Evolutionary conservation across 1,140 invertebrate genomes (phyloP).

Genomic region (Drosophila parvula): DNA sequence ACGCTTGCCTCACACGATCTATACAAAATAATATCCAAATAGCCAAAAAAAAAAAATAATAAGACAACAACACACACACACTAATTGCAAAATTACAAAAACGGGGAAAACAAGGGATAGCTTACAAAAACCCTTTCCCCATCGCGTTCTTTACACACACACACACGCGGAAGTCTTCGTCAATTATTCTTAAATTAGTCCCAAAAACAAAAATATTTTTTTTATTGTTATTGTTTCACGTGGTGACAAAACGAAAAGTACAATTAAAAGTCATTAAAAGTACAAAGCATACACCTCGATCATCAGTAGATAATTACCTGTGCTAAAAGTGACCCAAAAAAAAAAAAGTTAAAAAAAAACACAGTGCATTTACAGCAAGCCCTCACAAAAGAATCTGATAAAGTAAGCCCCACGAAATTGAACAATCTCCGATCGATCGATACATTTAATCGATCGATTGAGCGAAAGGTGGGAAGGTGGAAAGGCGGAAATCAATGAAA

Average conservation of each 20-base stretch:
- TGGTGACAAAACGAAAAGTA: conserved; percentile 48
- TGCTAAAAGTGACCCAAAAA: conserved; percentile 25
- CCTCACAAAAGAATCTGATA: conserved; percentile 11
- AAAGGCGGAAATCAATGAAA: conserved; percentile 73
- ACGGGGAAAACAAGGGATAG: too few species aligned
- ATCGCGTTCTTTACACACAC: background rate
- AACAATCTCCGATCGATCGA: conserved; percentile 3
- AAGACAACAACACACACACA: background rate
- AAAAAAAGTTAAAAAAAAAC: conserved; percentile 1
- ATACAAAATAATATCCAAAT: conserved; percentile 10
- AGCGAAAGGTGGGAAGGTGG: conserved; percentile 8
- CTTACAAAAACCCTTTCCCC: too few species aligned
- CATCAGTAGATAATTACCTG: conserved; percentile 21
- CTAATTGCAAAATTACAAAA: background rate
- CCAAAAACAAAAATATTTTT: conserved; percentile 53
- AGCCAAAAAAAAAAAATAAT: background rate
- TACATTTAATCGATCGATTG: conserved; percentile 1
- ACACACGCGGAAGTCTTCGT: background rate
- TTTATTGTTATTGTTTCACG: conserved; percentile 63
- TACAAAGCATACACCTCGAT: conserved; percentile 25
- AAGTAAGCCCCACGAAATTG: conserved; percentile 26
- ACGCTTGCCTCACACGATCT: conserved; percentile 42
- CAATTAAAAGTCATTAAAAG: conserved; percentile 31
- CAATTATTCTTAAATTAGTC: background rate
- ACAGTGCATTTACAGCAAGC: conserved; percentile 28